Percentiles rank a stretch among this genome's conserved stretches.
Evolutionary conservation across 2,113 vertebrate species (phyloP).

Genomic region (Carassius gibelio): DNA sequence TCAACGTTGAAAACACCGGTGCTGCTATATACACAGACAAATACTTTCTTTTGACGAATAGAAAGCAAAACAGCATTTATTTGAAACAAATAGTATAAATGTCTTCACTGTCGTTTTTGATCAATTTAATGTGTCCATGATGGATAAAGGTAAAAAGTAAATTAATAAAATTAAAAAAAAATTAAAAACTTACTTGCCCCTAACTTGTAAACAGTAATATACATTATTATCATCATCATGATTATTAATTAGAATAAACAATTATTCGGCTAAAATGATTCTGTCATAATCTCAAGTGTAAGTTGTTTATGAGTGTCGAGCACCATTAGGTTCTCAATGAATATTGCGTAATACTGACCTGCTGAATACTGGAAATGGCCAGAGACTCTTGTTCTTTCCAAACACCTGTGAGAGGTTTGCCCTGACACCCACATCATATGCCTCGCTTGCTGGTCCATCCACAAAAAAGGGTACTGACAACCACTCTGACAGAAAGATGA

Average conservation of each 20-base stretch:
- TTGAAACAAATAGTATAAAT: not conserved
- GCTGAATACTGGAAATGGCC: conserved; percentile 81
- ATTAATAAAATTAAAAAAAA: too few relatives aligned
- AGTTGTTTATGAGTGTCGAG: not conserved
- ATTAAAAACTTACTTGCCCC: too few relatives aligned
- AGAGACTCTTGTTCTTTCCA: conserved; percentile 80
- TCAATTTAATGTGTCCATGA: not conserved
- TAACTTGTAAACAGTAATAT: too few relatives aligned
- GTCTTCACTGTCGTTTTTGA: not conserved
- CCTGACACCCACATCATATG: conserved; percentile 81
- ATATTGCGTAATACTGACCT: conserved; percentile 71
- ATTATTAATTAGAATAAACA: not conserved
- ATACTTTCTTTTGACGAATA: not conserved
- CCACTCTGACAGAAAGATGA: conserved; percentile 74
- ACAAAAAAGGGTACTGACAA: conserved; percentile 83
- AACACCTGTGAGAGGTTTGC: conserved; percentile 85
- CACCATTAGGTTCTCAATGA: not conserved
- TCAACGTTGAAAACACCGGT: not conserved
- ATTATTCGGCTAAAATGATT: not conserved
- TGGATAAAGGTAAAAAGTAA: not conserved
- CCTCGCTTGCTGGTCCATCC: conserved; percentile 82
- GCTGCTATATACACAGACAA: not conserved
- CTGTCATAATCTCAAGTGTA: not conserved
- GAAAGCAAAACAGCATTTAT: not conserved
- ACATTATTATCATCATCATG: too few relatives aligned